Percentiles rank a stretch among this genome's conserved stretches.
These are phyloP conservation scores for Leptinotarsa undecemlineata DNA, from an alignment of 1,140 invertebrate genomes.

Conservation along the genomic window DNA sequence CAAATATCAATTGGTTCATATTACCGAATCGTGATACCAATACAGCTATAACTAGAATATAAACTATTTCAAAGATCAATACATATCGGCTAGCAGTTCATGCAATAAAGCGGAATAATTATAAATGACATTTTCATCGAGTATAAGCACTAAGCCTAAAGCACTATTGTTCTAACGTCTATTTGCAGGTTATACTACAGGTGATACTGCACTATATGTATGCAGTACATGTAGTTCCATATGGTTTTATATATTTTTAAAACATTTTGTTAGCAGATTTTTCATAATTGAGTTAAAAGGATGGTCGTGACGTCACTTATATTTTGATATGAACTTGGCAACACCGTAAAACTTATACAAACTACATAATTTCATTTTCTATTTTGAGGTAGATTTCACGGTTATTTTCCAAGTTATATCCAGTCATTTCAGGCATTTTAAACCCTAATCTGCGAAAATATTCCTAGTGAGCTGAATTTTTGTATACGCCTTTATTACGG, in stretches of 20 bases:
- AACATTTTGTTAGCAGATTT: not conserved
- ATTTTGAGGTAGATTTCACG: too few relatives aligned
- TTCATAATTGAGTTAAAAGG: not conserved
- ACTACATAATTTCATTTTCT: not conserved
- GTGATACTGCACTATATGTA: not conserved
- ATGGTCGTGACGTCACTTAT: too few relatives aligned
- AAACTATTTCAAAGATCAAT: not conserved
- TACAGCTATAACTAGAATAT: not conserved
- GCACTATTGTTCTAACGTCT: not conserved
- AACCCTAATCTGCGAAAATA: too few relatives aligned
- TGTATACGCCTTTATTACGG: too few relatives aligned
- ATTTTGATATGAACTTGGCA: not conserved
- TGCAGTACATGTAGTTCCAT: not conserved
- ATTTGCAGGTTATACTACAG: not conserved
- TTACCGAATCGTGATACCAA: not conserved
- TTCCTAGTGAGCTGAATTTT: too few relatives aligned
- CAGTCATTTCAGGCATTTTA: too few relatives aligned
- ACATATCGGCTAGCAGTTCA: not conserved
- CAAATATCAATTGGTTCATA: not conserved
- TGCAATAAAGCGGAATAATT: not conserved
- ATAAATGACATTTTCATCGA: not conserved
- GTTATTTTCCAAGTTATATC: too few relatives aligned
- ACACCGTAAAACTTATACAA: not conserved
- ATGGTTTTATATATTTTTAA: not conserved
- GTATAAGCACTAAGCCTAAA: not conserved